Evolutionary conservation across 1,140 invertebrate genomes (phyloP).

Genomic region (Amphibalanus amphitrite): DNA sequence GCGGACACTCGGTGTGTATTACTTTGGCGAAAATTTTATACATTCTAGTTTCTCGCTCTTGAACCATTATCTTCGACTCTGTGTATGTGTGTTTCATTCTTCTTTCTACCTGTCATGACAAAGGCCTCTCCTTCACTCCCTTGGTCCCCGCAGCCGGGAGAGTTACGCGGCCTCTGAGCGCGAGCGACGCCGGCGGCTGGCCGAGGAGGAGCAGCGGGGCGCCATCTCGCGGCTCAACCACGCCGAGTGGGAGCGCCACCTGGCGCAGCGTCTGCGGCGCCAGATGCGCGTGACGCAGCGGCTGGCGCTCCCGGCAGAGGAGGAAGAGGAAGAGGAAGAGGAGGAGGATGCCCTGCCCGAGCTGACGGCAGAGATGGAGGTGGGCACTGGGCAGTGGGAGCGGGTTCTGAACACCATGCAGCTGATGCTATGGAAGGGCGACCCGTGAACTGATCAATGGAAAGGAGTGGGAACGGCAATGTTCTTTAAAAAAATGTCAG

Average conservation of each 20-base stretch:
- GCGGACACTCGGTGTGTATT: too few relatives aligned
- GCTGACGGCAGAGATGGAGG: slow-evolving; percentile 18
- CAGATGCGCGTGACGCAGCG: not conserved
- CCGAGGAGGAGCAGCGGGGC: not conserved
- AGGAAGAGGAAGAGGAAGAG: slow-evolving; percentile 13
- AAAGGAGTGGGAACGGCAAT: too few relatives aligned
- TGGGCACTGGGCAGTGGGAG: not conserved
- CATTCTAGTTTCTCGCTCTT: too few relatives aligned
- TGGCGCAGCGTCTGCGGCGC: not conserved
- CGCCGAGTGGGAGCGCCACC: not conserved
- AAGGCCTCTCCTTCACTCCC: too few relatives aligned
- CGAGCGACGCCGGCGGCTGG: not conserved
- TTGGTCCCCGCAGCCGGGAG: not conserved
- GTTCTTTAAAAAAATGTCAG: too few relatives aligned
- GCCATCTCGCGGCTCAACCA: not conserved
- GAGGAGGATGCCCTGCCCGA: slow-evolving; percentile 16
- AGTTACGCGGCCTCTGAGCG: not conserved
- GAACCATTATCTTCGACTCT: too few relatives aligned
- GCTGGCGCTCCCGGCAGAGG: not conserved
- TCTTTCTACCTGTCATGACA: too few relatives aligned
- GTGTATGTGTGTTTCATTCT: too few relatives aligned
- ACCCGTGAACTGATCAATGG: too few relatives aligned
- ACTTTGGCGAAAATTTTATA: too few relatives aligned
- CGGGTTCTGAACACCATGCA: too few relatives aligned
- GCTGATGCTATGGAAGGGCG: too few relatives aligned